Evolutionary conservation across 2,888 invertebrate genomes (phyloP), one percentile per base, ranked within the genome.

Genomic region (Cryptophagus acutangulus): DNA sequence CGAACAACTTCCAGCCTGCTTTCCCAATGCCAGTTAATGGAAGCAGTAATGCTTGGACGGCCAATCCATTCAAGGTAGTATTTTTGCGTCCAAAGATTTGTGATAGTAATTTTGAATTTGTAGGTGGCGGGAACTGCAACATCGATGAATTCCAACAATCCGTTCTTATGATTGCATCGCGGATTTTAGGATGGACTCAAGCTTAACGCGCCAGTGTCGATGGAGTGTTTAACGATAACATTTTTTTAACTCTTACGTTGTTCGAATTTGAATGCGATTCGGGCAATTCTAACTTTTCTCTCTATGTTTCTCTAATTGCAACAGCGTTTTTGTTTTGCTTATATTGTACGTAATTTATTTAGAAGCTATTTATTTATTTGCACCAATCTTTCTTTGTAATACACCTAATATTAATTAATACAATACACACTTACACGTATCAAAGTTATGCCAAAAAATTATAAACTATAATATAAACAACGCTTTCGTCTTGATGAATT

Each of bases 71-170:
- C 52, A 66, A 63, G 60, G 67, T 67, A 58, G 49, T 36, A 17
- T 9, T 31, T 15, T 5, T 9, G 26, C 10, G n/a, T 40, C 17
- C 4, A 13, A 13, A 9, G 16, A 35, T 37, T 37, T 35, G 8
- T 28, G 16, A 6, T 10, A 18, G 4, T 17, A 34, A 17, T 36
- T 26, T 29, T 31, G 14, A 24, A 38, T 40, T 65, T 71, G 33
- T 59, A 71, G 65, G 61, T 70, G n/a, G n/a, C n/a, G 40, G 67
- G 64, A 25, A 57, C 66, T 17, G 55, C 62, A 33, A 51, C 65
- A 18, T 58, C 60, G 34, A 61, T 71, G 53, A 74, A 72, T 63
- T 74, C 76, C 43, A 77, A 73, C 65, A 78, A 78, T 60, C 78
- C 78, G 29, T 78, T 78, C 65, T 76, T 78, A 73, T 77, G 74